Conservation (phyloP, 1,140 invertebrate genomes). For the Ectropis grisescens region DNA sequence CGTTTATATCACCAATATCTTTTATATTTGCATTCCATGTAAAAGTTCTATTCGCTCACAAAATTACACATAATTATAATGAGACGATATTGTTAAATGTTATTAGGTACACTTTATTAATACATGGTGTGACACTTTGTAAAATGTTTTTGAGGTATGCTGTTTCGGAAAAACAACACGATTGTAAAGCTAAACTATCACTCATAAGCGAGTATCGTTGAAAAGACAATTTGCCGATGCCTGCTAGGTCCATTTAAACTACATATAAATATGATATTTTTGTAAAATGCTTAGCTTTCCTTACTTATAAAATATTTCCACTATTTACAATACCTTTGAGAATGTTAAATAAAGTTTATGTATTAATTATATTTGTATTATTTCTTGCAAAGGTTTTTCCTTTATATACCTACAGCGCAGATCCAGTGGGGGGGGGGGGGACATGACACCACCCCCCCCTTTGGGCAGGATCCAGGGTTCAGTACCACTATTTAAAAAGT, state of each 20-base stretch:
- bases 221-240: constrained; percentile 41
- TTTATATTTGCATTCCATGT: constrained; percentile 8
- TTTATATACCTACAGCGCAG: too few relatives aligned
- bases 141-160: too few relatives aligned
- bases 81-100: constrained; percentile 10
- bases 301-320: constrained; percentile 54
- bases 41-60: constrained; percentile 12
- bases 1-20: too few relatives aligned
- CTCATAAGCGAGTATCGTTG: too few relatives aligned
- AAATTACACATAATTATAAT: constrained; percentile 24
- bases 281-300: constrained; percentile 67
- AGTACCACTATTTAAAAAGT: too few relatives aligned
- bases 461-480: too few relatives aligned
- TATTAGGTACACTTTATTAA: too few relatives aligned
- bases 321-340: constrained; percentile 56
- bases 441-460: too few relatives aligned
- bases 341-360: constrained; percentile 59
- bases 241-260: constrained; percentile 45
- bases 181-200: too few relatives aligned
- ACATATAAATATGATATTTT: constrained; percentile 52
- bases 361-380: constrained; percentile 24
- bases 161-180: too few relatives aligned
- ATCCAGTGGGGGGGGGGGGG: too few relatives aligned
- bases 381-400: constrained; percentile 5
- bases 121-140: too few relatives aligned